phyloP scores from a whole-genome alignment of 2,888 invertebrate species.

The Mythimna impura region DNA sequence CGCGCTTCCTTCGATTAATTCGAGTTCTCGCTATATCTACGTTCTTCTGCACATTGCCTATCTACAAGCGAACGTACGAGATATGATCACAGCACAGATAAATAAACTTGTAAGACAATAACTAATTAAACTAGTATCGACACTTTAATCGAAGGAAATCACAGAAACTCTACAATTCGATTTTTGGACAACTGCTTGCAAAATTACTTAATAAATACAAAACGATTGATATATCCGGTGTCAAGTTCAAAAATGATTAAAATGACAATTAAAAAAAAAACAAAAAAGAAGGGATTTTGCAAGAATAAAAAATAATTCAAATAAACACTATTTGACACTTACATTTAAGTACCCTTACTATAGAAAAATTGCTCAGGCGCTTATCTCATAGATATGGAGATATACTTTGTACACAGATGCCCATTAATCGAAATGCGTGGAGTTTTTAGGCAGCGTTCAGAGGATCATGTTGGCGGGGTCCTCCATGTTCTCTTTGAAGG shows the following conservation, averaged over 20 bases:
- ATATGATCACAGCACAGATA: constrained; percentile 57
- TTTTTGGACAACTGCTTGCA: constrained; percentile 66
- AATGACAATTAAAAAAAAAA: constrained; percentile 1
- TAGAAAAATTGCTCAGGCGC: constrained; percentile 28
- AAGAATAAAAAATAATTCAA: constrained; percentile 40
- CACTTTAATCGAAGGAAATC: constrained; percentile 53
- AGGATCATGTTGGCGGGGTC: constrained; percentile 98
- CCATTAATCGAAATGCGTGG: constrained; percentile 69
- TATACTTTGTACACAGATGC: constrained; percentile 56
- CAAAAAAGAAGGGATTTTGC: constrained; percentile 16
- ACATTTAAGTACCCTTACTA: constrained; percentile 53
- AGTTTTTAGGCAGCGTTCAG: constrained; percentile 83
- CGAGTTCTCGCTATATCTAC: constrained; percentile 28
- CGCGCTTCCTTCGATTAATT: constrained; percentile 70
- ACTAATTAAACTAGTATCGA: constrained; percentile 41
- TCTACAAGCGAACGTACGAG: constrained; percentile 44
- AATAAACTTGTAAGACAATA: constrained; percentile 48
- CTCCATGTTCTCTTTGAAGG: constrained; percentile 96
- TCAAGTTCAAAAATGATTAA: not conserved
- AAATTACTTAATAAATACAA: constrained; percentile 35
- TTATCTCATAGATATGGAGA: constrained; percentile 20
- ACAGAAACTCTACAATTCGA: constrained; percentile 68
- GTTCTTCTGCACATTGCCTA: constrained; percentile 38
- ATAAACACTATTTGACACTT: constrained; percentile 51
- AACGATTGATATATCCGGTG: not conserved